Evolutionary conservation across 1,140 invertebrate species (phyloP).

Genomic region (Bombus soroeensis): DNA sequence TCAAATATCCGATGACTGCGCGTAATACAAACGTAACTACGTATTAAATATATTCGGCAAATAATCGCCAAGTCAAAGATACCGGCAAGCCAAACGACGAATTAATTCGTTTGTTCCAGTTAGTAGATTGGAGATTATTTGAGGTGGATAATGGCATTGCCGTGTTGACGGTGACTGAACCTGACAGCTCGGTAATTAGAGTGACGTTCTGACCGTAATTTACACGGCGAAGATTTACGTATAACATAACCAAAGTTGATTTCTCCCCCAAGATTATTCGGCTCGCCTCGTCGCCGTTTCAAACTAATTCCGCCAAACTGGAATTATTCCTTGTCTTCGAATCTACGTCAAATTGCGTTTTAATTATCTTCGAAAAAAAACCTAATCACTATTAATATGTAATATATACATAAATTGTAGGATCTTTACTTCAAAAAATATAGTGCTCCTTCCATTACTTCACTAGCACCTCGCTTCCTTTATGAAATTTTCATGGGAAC

Average conservation of each 20-base stretch:
- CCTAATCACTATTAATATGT: no score
- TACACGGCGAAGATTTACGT: neutral
- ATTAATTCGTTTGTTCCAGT: neutral
- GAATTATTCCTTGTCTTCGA: neutral
- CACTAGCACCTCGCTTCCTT: neutral
- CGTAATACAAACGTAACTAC: neutral
- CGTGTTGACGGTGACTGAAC: neutral
- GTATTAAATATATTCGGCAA: neutral
- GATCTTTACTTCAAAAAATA: neutral
- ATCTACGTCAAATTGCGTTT: no score
- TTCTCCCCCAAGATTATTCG: neutral
- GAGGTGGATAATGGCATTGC: neutral
- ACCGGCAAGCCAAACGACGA: neutral
- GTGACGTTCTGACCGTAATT: neutral
- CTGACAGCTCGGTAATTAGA: slow-evolving; percentile 5
- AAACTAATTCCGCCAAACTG: neutral
- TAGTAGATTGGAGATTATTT: neutral
- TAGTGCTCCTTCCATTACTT: no score
- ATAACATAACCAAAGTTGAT: neutral
- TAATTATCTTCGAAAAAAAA: no score
- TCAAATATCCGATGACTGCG: neutral
- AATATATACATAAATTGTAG: no score
- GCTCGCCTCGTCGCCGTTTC: neutral
- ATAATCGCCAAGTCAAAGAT: neutral
- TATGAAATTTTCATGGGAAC: neutral